Conservation (phyloP, 92 coral and sea anemone species). For the Parazoanthus atlanticus region DNA sequence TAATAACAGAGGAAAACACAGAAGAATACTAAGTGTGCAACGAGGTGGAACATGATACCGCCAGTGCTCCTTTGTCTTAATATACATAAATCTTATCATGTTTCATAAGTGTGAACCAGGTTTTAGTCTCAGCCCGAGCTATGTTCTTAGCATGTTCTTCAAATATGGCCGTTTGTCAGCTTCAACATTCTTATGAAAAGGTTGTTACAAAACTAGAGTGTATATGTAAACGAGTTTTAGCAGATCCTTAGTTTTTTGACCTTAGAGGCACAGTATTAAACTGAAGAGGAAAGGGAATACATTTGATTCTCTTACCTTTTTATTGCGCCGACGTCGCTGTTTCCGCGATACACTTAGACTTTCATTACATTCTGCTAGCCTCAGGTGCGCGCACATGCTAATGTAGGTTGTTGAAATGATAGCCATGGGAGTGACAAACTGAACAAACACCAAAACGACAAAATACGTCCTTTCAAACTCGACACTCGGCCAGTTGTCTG, state of each 20-base stretch:
- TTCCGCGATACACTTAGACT: conserved; percentile 37
- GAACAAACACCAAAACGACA: conserved; percentile 66
- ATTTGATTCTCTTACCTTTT: conserved; percentile 63
- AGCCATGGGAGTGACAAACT: conserved; percentile 75
- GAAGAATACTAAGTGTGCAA: too few species aligned
- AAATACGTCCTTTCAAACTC: conserved; percentile 75
- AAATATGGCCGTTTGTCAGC: too few species aligned
- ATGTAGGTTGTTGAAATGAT: conserved; percentile 72
- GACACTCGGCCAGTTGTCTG: conserved; percentile 86
- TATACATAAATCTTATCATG: too few species aligned
- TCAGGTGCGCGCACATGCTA: conserved; percentile 63
- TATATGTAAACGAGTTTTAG: background rate
- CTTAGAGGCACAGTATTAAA: background rate
- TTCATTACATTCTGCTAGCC: conserved; percentile 24
- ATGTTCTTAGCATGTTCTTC: too few species aligned
- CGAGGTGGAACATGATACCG: too few species aligned
- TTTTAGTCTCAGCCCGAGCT: too few species aligned
- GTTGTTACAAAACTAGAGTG: too few species aligned
- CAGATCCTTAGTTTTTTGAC: background rate
- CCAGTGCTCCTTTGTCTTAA: too few species aligned
- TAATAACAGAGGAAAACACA: too few species aligned
- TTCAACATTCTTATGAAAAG: too few species aligned
- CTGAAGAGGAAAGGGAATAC: background rate
- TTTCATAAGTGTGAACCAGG: too few species aligned
- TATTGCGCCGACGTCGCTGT: conserved; percentile 59